phyloP scores from a whole-genome alignment of 2,797 vertebrate genomes.

The Schizopygopsis pylzovi region DNA sequence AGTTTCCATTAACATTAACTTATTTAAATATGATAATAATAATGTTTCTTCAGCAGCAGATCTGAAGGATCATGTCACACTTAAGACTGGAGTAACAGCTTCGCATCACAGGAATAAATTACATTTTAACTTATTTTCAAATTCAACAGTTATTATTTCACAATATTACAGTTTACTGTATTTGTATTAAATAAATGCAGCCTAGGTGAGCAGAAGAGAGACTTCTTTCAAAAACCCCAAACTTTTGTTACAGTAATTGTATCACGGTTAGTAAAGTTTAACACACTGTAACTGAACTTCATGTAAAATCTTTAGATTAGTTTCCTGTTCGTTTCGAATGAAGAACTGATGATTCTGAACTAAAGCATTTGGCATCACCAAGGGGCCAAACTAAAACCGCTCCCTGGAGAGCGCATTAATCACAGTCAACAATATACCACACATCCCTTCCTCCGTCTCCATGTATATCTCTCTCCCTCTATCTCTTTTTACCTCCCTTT shows the following conservation, averaged over 20 bases:
- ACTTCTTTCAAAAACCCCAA: background rate
- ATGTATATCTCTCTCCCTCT: constrained; percentile 24
- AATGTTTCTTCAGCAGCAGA: background rate
- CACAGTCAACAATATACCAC: constrained; percentile 27
- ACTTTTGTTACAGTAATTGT: background rate
- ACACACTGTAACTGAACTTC: background rate
- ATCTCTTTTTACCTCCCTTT: constrained; percentile 36
- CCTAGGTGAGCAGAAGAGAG: background rate
- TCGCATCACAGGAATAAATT: background rate
- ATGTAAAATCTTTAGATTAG: background rate
- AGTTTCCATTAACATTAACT: background rate
- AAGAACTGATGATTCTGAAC: constrained; percentile 39
- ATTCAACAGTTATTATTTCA: background rate
- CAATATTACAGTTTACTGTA: background rate
- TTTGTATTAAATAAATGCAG: background rate
- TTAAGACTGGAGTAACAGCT: background rate
- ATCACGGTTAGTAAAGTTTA: background rate
- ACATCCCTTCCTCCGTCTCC: constrained; percentile 36
- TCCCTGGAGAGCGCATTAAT: constrained; percentile 40
- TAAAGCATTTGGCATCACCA: background rate
- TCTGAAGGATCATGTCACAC: background rate
- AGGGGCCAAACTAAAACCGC: background rate
- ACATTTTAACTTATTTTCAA: background rate
- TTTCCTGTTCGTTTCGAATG: background rate
- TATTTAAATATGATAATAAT: background rate